Percentiles rank a stretch among this genome's conserved stretches.
phyloP scores from a whole-genome alignment of 2,888 invertebrate genomes.

The Coenonympha arcania region DNA sequence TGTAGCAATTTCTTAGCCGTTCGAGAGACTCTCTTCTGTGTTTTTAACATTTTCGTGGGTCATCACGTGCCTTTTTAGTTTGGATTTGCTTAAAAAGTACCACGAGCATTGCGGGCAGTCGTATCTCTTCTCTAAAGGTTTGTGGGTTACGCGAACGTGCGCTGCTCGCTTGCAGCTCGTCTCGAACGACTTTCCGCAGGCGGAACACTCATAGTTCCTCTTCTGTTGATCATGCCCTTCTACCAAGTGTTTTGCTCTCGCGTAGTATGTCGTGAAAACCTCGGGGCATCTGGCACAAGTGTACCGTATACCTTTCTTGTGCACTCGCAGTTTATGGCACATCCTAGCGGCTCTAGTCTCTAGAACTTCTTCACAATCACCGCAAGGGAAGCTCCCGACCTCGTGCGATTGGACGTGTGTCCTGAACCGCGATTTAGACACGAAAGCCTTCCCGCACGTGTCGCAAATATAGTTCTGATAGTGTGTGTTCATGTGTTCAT shows the following conservation, averaged over 20 bases:
- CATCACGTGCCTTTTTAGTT: constrained; percentile 43
- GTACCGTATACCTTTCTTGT: constrained; percentile 54
- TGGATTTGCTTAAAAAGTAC: constrained; percentile 43
- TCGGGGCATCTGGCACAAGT: constrained; percentile 59
- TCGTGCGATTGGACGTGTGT: constrained; percentile 60
- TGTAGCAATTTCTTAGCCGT: constrained; percentile 7
- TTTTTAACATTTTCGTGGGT: constrained; percentile 39
- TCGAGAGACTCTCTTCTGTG: constrained; percentile 9
- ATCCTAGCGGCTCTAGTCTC: constrained; percentile 50
- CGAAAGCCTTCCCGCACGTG: constrained; percentile 59
- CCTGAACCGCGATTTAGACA: constrained; percentile 56
- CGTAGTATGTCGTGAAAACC: constrained; percentile 53
- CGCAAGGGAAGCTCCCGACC: constrained; percentile 55
- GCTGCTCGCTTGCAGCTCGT: constrained; percentile 52
- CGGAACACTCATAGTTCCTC: constrained; percentile 44
- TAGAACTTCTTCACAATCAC: constrained; percentile 49
- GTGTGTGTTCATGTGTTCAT: constrained; percentile 63
- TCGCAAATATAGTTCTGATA: constrained; percentile 63
- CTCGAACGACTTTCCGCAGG: constrained; percentile 49
- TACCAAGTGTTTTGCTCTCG: constrained; percentile 54
- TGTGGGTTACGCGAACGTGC: constrained; percentile 46
- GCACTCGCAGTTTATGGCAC: constrained; percentile 50
- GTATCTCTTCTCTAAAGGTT: constrained; percentile 37
- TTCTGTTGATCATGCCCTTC: constrained; percentile 48
- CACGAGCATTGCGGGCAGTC: constrained; percentile 45